Evolutionary conservation across 1,140 invertebrate genomes (phyloP).

Genomic region (Heliconius congener): DNA sequence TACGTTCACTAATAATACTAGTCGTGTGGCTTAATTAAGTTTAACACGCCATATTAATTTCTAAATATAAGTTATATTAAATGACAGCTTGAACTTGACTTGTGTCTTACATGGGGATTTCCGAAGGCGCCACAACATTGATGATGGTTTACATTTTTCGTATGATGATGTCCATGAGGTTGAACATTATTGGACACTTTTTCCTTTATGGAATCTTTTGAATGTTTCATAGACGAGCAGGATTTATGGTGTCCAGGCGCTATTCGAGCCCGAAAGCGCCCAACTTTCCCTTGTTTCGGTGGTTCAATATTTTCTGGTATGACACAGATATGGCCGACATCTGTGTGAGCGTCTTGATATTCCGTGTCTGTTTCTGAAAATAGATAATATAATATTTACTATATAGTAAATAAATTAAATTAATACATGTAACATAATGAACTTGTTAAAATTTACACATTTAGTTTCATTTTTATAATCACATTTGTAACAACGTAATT

Average conservation of each 20-base stretch:
- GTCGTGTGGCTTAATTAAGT: neutral
- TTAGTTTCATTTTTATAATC: neutral
- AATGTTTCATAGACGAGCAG: conserved; percentile 48
- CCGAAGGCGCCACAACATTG: conserved; percentile 75
- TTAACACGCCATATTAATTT: neutral
- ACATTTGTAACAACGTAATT: neutral
- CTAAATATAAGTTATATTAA: conserved; percentile 53
- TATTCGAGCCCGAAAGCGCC: conserved; percentile 64
- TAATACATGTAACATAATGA: neutral
- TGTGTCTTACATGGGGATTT: conserved; percentile 71
- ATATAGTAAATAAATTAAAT: neutral
- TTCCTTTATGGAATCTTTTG: conserved; percentile 62
- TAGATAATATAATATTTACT: neutral
- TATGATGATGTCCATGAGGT: conserved; percentile 71
- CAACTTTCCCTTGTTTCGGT: conserved; percentile 65
- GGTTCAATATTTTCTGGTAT: conserved; percentile 52
- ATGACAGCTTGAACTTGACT: conserved; percentile 66
- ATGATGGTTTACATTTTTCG: conserved; percentile 73
- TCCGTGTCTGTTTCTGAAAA: conserved; percentile 72
- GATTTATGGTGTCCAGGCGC: conserved; percentile 61
- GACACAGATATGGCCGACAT: conserved; percentile 47
- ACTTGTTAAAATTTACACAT: neutral
- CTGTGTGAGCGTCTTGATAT: conserved; percentile 65
- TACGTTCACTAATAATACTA: neutral
- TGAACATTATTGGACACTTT: conserved; percentile 54